These are phyloP conservation scores for Lucinisca nassula DNA, from an alignment of 2,888 invertebrate genomes.

Conservation along the genomic window DNA sequence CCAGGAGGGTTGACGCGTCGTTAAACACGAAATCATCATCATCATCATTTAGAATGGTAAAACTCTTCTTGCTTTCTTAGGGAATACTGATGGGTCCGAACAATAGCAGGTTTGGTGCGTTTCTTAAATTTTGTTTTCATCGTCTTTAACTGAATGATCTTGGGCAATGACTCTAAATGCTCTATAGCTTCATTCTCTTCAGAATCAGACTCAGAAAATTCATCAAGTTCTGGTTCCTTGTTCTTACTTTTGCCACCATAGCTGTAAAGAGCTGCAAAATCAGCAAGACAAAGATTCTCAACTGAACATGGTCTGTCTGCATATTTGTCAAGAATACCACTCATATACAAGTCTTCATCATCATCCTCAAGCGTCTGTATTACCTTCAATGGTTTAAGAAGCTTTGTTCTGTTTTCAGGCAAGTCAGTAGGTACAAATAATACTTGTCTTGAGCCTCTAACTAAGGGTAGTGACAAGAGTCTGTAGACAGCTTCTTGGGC, in stretches of 20 bases:
- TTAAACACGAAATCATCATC: no score
- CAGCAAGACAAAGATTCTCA: constrained; percentile 79
- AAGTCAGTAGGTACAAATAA: constrained; percentile 68
- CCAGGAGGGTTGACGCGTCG: no score
- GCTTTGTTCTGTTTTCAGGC: constrained; percentile 70
- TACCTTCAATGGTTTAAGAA: constrained; percentile 72
- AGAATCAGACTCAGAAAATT: neutral
- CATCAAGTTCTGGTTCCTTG: neutral
- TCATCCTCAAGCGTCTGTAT: constrained; percentile 60
- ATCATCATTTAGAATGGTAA: no score
- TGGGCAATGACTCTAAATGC: constrained; percentile 4
- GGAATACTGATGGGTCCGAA: constrained; percentile 36
- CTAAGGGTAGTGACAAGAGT: constrained; percentile 63
- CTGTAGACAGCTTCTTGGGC: constrained; percentile 73
- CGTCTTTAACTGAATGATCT: constrained; percentile 26
- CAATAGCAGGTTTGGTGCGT: neutral
- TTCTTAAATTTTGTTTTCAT: neutral
- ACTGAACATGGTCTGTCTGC: constrained; percentile 70
- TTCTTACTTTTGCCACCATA: neutral
- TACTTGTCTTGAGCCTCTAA: constrained; percentile 24
- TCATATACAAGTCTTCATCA: constrained; percentile 41
- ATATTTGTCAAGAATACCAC: constrained; percentile 77
- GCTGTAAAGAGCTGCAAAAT: constrained; percentile 70
- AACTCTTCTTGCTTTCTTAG: constrained; percentile 17
- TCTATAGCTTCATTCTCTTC: neutral